Evolutionary conservation across 2,888 invertebrate genomes (phyloP).

Genomic region (Chrysodeixis includens): DNA sequence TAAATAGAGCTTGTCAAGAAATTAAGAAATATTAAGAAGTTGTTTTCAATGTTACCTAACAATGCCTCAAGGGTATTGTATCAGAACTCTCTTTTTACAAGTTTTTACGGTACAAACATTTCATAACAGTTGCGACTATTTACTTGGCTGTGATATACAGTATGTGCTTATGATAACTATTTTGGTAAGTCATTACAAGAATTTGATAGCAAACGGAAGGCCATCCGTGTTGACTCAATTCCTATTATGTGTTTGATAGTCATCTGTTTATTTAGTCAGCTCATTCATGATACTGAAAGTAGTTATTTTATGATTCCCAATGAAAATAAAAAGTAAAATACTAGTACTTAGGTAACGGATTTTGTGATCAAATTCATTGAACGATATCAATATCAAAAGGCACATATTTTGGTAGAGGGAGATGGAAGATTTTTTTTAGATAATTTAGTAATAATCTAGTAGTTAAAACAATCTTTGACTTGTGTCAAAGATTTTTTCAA

Average conservation of each 20-base stretch:
- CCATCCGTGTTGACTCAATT: neutral
- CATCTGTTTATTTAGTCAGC: neutral
- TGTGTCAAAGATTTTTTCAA: no score
- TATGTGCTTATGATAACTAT: neutral
- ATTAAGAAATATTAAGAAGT: no score
- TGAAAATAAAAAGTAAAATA: neutral
- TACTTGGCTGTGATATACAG: neutral
- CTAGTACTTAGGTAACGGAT: no score
- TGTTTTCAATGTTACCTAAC: neutral
- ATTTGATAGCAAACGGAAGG: constrained; percentile 3
- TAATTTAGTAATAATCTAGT: no score
- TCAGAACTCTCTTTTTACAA: neutral
- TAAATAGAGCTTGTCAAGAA: no score
- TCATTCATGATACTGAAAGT: neutral
- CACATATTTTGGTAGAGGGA: no score
- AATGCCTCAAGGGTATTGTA: neutral
- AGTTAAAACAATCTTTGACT: no score
- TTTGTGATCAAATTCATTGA: no score
- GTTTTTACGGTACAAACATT: neutral
- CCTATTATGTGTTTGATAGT: neutral
- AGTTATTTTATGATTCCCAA: neutral
- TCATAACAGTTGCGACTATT: neutral
- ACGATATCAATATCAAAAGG: no score
- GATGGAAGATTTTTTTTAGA: no score
- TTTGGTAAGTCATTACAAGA: neutral